Evolutionary conservation across 1,140 invertebrate species (phyloP), one percentile per base, ranked within the genome.

Genomic region (Hormaphis cornu): DNA sequence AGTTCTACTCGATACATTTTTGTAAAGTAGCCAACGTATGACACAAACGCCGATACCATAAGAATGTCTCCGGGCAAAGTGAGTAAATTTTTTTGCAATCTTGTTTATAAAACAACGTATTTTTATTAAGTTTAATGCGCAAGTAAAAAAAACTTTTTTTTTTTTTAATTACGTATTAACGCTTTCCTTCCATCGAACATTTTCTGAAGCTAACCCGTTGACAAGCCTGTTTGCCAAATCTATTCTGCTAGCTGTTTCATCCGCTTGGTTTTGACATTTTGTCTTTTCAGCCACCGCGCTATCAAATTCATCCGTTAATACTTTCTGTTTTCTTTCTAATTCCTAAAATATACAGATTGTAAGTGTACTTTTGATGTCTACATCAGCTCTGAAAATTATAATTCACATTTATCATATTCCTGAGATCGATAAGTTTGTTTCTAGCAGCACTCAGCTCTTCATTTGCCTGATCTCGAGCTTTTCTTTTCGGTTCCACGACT

Each of bases 1-100:
- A 98, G 81, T 73, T 94, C 88, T 10, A 82, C 74, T 69, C 95
- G 80, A 77, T 96, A 97, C 48, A 83, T 82, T 73, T 89, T 88
- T 7, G 89, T 93, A 76, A 98, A 98, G 73, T 91, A 94, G 2
- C 95, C 95, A 8, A 95, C 87, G 76, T 97, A 98, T 0, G 94
- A 97, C 50, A 97, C 89, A 79, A 97, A 97, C n/a, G 93, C 91
- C 6, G 93, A 89, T 6, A 92, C 86, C 3, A 96, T 77, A 0
- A 97, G 79, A 37, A 95, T 86, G 75, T 98, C 93, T 3, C 94
- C 94, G 1, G 93, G 91, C 40, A 96, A 80, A 71, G 89, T 94
- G 42, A 85, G 81, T 73, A 84, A 86, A 74, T 86, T 82, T 75
- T 74, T 76, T 73, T 81, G 81, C 71, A 81, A 78, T 70, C 79